Evolutionary conservation across 2,113 vertebrate species (phyloP).

Genomic region (Malurus elegans): DNA sequence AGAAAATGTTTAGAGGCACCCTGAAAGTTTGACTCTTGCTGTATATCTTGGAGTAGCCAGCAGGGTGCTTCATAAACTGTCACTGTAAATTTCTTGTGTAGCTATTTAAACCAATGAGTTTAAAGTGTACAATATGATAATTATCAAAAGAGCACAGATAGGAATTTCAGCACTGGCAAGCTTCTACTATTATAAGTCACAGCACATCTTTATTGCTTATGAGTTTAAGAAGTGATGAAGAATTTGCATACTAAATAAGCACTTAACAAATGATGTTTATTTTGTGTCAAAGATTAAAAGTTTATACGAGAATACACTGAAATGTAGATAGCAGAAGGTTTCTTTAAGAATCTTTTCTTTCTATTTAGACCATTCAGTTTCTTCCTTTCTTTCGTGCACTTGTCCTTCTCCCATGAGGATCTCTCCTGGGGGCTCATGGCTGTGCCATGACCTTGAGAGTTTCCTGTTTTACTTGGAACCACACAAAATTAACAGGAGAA

Average conservation of each 20-base stretch:
- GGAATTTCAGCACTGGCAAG: constrained; percentile 47
- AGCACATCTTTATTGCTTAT: constrained; percentile 17
- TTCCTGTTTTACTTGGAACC: neutral
- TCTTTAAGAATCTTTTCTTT: neutral
- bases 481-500: neutral
- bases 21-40: constrained; percentile 40
- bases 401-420: neutral
- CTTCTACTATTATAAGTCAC: constrained; percentile 24
- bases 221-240: constrained; percentile 17
- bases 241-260: constrained; percentile 1
- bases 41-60: constrained; percentile 58
- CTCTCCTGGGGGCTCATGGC: neutral
- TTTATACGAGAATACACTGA: constrained; percentile 53
- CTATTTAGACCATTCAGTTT: neutral
- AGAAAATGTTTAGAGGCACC: neutral
- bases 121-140: neutral
- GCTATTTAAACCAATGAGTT: constrained; percentile 39
- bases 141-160: constrained; percentile 21
- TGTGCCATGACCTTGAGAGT: neutral
- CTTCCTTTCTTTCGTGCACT: neutral
- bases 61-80: constrained; percentile 20
- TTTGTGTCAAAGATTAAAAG: constrained; percentile 21
- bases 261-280: constrained; percentile 40
- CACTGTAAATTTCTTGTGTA: constrained; percentile 48
- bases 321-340: constrained; percentile 33